Percentiles rank a stretch among this genome's conserved stretches.
Evolutionary conservation across 2,797 vertebrate species (phyloP).

Genomic region (Rhinatrema bivittatum): DNA sequence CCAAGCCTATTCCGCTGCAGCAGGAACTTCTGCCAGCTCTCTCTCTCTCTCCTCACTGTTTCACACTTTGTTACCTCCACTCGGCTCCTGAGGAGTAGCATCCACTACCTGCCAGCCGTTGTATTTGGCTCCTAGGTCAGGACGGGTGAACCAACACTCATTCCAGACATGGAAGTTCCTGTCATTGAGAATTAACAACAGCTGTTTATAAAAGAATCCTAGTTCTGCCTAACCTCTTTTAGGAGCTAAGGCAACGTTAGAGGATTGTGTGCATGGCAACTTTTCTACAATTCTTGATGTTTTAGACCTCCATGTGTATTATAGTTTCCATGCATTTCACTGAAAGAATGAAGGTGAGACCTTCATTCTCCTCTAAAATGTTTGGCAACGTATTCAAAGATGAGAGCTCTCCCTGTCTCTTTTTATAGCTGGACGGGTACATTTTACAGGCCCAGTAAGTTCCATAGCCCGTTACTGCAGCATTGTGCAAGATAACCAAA

Average conservation of each 20-base stretch:
- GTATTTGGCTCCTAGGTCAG: slow-evolving; percentile 57
- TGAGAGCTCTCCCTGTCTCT: no score
- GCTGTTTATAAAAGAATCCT: neutral
- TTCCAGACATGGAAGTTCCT: slow-evolving; percentile 92
- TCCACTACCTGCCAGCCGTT: slow-evolving; percentile 83
- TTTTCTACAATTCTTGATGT: no score
- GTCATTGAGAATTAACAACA: slow-evolving; percentile 2
- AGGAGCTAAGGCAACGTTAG: accelerated
- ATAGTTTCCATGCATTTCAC: neutral
- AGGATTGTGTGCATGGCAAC: no score
- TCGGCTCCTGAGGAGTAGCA: slow-evolving; percentile 80
- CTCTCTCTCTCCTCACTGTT: neutral
- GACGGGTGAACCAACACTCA: slow-evolving; percentile 74
- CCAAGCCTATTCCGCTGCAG: neutral
- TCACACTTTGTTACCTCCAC: slow-evolving; percentile 51
- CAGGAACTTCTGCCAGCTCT: neutral
- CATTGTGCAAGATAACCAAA: no score
- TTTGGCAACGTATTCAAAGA: no score
- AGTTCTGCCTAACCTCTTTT: neutral
- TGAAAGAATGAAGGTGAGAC: neutral
- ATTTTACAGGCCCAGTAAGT: no score
- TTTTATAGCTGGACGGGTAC: no score
- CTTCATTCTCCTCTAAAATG: no score
- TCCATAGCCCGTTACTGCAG: no score
- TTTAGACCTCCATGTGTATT: no score